phyloP scores from a whole-genome alignment of 2,888 invertebrate species.

The Iselma pallidipennis region DNA sequence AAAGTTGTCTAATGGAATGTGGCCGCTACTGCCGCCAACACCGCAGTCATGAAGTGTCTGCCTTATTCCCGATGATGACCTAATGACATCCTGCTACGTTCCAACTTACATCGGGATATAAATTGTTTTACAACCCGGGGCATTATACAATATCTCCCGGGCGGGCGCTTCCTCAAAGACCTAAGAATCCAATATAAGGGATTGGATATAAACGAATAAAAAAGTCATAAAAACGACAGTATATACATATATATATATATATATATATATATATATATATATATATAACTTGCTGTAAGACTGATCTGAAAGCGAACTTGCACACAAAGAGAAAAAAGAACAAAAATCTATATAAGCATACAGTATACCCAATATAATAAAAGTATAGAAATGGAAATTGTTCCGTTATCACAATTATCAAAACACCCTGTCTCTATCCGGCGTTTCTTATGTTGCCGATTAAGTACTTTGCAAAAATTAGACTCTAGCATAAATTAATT shows the following conservation, averaged over 20 bases:
- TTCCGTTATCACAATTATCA: not conserved
- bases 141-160: slow-evolving; percentile 37
- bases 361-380: slow-evolving; percentile 22
- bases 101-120: slow-evolving; percentile 29
- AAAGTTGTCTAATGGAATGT: slow-evolving; percentile 53
- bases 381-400: slow-evolving; percentile 11
- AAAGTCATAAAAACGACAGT: slow-evolving; percentile 35
- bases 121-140: slow-evolving; percentile 34
- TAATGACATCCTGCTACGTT: slow-evolving; percentile 33
- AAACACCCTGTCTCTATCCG: not conserved
- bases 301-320: too few species aligned
- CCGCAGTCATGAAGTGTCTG: slow-evolving; percentile 28
- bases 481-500: not conserved
- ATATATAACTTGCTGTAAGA: not conserved
- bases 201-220: slow-evolving; percentile 39
- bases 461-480: not conserved
- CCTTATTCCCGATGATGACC: slow-evolving; percentile 33
- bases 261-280: not conserved
- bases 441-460: not conserved
- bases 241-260: slow-evolving; percentile 14
- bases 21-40: slow-evolving; percentile 41
- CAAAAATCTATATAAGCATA: too few species aligned
- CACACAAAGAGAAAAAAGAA: too few species aligned
- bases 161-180: slow-evolving; percentile 28
- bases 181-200: slow-evolving; percentile 36